Evolutionary conservation across 2,113 vertebrate genomes (phyloP).

Genomic region (Meriones unguiculatus): DNA sequence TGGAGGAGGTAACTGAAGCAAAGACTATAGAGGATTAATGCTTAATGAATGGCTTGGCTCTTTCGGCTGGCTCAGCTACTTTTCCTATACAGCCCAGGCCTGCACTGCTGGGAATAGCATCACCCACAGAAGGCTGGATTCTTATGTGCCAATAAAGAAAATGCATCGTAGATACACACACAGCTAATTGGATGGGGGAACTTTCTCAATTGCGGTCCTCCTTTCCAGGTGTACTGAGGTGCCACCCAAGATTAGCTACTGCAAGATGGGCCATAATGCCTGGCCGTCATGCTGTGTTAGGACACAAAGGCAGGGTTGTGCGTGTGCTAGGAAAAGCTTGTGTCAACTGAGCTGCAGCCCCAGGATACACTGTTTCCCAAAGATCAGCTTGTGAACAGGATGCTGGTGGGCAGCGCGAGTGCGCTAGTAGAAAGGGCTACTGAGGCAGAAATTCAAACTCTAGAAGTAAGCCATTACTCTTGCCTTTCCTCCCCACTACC

Average conservation of each 20-base stretch:
- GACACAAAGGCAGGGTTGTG: not conserved
- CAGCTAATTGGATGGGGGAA: not conserved
- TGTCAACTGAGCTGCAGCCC: not conserved
- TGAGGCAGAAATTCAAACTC: not conserved
- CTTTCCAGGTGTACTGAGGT: not conserved
- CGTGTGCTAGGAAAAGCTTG: not conserved
- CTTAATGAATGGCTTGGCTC: not conserved
- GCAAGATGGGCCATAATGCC: not conserved
- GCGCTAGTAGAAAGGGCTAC: too few relatives aligned
- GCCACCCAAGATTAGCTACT: not conserved
- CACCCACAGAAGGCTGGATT: not conserved
- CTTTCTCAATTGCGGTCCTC: not conserved
- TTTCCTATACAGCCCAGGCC: not conserved
- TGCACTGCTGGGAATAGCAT: not conserved
- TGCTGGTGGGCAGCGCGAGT: accelerated
- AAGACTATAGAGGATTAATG: not conserved
- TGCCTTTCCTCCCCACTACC: not conserved
- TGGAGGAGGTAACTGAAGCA: not conserved
- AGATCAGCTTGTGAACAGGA: not conserved
- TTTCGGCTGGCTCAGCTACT: not conserved
- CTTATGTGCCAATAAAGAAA: not conserved
- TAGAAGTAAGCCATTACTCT: not conserved
- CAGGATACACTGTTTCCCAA: not conserved
- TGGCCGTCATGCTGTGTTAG: not conserved
- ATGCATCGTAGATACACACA: not conserved